These are phyloP conservation scores for Aphaenogaster floridana DNA, from an alignment of 1,140 invertebrate species.

Conservation along the genomic window DNA sequence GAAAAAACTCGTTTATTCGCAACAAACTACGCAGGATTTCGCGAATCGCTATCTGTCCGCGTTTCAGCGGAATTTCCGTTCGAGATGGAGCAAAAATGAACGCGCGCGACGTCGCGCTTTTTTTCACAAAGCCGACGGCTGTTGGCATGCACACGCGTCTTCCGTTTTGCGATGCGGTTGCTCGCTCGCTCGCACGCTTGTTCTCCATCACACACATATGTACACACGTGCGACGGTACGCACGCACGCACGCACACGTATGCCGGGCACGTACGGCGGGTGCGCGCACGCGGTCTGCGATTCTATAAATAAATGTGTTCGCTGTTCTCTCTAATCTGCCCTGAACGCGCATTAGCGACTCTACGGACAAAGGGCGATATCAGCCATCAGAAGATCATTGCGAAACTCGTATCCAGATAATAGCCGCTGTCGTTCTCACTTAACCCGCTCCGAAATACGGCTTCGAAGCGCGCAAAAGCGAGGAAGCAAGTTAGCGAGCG, in stretches of 20 bases:
- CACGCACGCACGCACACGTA: neutral
- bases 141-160: constrained; percentile 69
- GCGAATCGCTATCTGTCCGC: neutral
- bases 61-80: constrained; percentile 30
- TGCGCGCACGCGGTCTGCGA: constrained; percentile 50
- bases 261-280: constrained; percentile 18
- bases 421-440: neutral
- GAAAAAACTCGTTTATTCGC: neutral
- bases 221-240: neutral
- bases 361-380: constrained; percentile 76
- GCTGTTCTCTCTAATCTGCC: constrained; percentile 74
- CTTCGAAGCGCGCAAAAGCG: neutral
- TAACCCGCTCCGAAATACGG: neutral
- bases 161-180: constrained; percentile 70
- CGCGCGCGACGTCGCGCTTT: constrained; percentile 31
- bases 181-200: constrained; percentile 26
- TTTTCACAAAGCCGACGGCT: constrained; percentile 51
- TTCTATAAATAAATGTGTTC: constrained; percentile 81
- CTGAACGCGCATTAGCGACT: constrained; percentile 63
- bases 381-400: constrained; percentile 70
- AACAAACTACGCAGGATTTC: constrained; percentile 22
- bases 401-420: constrained; percentile 58
- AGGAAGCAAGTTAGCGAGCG: neutral
- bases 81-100: constrained; percentile 14
- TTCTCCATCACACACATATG: neutral